These are phyloP conservation scores for Pipa parva DNA, from an alignment of 2,113 vertebrate species.

Conservation along the genomic window DNA sequence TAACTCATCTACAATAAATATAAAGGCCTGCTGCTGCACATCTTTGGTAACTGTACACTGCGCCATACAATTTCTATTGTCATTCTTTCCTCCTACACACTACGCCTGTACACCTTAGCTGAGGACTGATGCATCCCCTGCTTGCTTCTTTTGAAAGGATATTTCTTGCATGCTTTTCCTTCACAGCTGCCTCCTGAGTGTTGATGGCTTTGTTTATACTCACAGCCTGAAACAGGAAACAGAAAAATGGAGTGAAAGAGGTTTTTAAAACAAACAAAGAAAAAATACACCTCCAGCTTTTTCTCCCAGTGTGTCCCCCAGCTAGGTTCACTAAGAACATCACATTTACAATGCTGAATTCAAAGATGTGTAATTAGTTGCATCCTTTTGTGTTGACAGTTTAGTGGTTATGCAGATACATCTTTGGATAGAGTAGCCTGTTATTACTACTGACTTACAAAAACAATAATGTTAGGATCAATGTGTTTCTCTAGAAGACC, in stretches of 20 bases:
- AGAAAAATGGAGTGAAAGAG: slow-evolving; percentile 25
- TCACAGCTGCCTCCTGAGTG: slow-evolving; percentile 96
- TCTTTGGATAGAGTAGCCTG: no score
- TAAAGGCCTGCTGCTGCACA: background rate
- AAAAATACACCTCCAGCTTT: slow-evolving; percentile 15
- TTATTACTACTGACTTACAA: no score
- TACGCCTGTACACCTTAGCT: background rate
- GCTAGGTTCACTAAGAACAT: no score
- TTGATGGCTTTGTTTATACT: slow-evolving; percentile 99
- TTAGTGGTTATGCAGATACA: no score
- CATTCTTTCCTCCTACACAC: rapidly evolving
- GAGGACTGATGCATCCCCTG: background rate
- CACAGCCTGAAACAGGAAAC: slow-evolving; percentile 79
- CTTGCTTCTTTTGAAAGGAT: slow-evolving; percentile 71
- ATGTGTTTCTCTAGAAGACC: no score
- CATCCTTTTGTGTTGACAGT: no score
- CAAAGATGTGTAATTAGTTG: no score
- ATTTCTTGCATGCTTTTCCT: slow-evolving; percentile 99
- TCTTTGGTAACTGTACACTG: rapidly evolving
- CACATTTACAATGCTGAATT: no score
- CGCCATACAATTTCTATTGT: background rate
- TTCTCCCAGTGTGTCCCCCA: background rate
- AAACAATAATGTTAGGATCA: no score
- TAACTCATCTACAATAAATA: background rate
- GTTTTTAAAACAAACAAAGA: background rate